Percentiles rank a stretch among this genome's conserved stretches.
phyloP scores from a whole-genome alignment of 1,140 invertebrate species.

The Heliconius eleuchia region DNA sequence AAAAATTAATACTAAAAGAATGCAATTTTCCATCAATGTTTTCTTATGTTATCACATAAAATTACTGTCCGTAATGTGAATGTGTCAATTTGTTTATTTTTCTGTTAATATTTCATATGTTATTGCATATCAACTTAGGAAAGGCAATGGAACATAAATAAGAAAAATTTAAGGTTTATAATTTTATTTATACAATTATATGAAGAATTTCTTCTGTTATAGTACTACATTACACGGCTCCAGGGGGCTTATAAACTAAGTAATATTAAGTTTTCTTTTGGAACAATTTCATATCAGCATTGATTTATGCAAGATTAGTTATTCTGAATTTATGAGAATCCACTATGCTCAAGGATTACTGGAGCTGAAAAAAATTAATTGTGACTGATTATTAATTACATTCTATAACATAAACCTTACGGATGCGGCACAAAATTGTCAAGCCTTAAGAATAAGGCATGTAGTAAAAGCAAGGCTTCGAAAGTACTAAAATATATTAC shows the following conservation, averaged over 20 bases:
- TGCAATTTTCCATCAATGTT: too few species aligned
- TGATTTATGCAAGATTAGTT: neutral
- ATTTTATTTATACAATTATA: neutral
- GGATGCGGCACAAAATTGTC: too few species aligned
- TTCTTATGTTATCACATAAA: too few species aligned
- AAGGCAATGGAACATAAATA: neutral
- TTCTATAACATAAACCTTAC: too few species aligned
- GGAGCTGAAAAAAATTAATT: slow-evolving; percentile 65
- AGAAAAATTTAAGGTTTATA: neutral
- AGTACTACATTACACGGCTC: neutral
- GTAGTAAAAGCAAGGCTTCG: too few species aligned
- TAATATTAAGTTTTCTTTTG: neutral
- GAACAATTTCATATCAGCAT: neutral
- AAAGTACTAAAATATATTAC: slow-evolving; percentile 45
- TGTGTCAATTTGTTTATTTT: too few species aligned
- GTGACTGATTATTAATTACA: too few species aligned
- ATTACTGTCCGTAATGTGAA: too few species aligned
- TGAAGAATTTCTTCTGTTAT: neutral
- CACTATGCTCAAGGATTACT: slow-evolving; percentile 62
- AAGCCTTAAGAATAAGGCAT: too few species aligned
- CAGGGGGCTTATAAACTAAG: neutral
- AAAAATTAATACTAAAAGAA: too few species aligned
- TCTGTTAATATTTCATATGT: too few species aligned
- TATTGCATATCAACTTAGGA: neutral
- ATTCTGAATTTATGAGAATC: slow-evolving; percentile 32